Conservation (phyloP, 2,797 vertebrate species). For the Poecilia wingei region DNA sequence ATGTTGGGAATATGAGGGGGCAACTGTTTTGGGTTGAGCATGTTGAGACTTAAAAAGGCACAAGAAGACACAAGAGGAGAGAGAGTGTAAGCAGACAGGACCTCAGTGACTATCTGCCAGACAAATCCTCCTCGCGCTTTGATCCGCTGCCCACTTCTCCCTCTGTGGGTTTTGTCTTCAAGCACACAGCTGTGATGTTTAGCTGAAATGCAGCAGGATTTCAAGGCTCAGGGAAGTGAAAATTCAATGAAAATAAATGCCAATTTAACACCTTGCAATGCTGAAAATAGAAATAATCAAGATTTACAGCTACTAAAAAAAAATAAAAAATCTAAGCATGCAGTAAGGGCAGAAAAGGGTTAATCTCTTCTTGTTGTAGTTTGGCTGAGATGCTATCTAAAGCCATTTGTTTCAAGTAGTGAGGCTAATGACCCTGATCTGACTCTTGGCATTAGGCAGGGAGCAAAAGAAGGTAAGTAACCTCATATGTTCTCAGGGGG, state of each 20-base stretch:
- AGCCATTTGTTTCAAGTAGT: constrained; percentile 79
- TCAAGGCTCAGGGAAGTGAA: constrained; percentile 27
- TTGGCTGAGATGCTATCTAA: constrained; percentile 78
- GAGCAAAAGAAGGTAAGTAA: constrained; percentile 72
- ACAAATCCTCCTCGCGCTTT: constrained; percentile 76
- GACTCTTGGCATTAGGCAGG: constrained; percentile 60
- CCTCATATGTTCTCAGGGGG: constrained; percentile 72
- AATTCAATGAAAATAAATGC: constrained; percentile 18
- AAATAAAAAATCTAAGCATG: constrained; percentile 42
- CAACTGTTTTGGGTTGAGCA: constrained; percentile 43
- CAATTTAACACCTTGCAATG: constrained; percentile 25
- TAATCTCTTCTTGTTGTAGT: constrained; percentile 76
- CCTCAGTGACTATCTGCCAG: constrained; percentile 75
- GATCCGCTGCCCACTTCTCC: constrained; percentile 77
- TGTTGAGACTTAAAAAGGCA: constrained; percentile 47
- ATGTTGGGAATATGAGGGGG: constrained; percentile 81
- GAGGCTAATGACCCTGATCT: constrained; percentile 82
- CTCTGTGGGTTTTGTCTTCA: constrained; percentile 69
- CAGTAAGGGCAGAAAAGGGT: constrained; percentile 62
- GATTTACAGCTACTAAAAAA: constrained; percentile 2
- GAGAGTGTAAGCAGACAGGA: constrained; percentile 49
- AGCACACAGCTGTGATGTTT: constrained; percentile 69
- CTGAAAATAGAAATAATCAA: constrained; percentile 23
- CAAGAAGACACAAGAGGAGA: constrained; percentile 23
- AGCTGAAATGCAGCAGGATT: constrained; percentile 54